Base-by-base conservation (phyloP, 2,797 vertebrate species). In the Chaunax sp. region DNA sequence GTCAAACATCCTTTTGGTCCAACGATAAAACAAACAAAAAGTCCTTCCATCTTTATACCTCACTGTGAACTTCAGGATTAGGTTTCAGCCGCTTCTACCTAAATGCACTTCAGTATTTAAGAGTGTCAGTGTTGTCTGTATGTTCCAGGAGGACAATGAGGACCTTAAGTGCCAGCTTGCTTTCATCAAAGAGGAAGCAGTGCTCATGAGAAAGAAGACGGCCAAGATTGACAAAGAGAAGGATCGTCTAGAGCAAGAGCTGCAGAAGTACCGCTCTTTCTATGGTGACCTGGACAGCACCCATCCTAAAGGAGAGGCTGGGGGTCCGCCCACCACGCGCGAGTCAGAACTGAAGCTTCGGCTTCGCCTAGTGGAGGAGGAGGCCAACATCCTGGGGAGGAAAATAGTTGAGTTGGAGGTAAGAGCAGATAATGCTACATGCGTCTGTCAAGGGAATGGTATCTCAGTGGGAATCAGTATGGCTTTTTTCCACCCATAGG, bases 181-280 rank as follows among this genome's bases (percentile, higher is more conserved):
- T 74, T 98, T 99, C 78, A 94, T 97, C 80, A 98, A 97, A 86
- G 98, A 99, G 85, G 97, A 99, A 83, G 96, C 96, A 0, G 93
- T 94, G 50, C 84, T 99, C 43, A 98, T 99, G 97, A 95, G 97
- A 76, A 98, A 98, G 93, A 98, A 98, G 92, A 95, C 97, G 64
- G 98, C 97, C 56, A 98, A 96, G 86, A 97, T 97, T 0, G 98
- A 98, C 80, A 98, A 98, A 80, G 98, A 99, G 72, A 98, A 98
- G 82, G 98, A 99, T 86, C 90, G 95, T 35, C 91, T 97, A 19
- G 97, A 99, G 64, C 95, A 97, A 2, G 96, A 99, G 88, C 92
- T 99, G 23, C 97, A 98, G 87, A 98, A 98, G 78, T 99, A 99
- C 65, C 93, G 95, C 56, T 97, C 96, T 0, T 97, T 98, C 86